Evolutionary conservation across 2,888 invertebrate species (phyloP).

Genomic region (Apodemia duryi): DNA sequence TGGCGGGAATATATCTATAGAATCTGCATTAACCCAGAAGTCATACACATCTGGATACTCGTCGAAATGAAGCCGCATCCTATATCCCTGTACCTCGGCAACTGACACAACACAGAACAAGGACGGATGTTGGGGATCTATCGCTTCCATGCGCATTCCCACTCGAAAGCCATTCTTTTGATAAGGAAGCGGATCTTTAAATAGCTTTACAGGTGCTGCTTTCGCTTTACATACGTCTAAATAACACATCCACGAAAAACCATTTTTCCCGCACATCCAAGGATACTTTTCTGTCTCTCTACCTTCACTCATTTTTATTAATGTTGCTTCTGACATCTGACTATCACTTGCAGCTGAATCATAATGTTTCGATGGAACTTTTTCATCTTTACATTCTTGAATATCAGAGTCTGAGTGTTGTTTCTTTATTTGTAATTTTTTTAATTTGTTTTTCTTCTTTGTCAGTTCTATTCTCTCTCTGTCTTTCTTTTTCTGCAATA

Average conservation of each 20-base stretch:
- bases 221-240: constrained; percentile 85
- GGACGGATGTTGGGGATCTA: constrained; percentile 94
- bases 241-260: constrained; percentile 89
- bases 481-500: constrained; percentile 60
- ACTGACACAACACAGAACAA: constrained; percentile 93
- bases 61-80: constrained; percentile 94
- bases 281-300: constrained; percentile 78
- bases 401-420: constrained; percentile 55
- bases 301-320: constrained; percentile 54
- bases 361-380: constrained; percentile 44
- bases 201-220: constrained; percentile 87
- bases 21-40: constrained; percentile 96
- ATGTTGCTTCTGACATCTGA: constrained; percentile 43
- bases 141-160: constrained; percentile 95
- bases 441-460: constrained; percentile 66
- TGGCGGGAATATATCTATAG: constrained; percentile 93
- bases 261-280: constrained; percentile 85
- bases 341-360: constrained; percentile 43
- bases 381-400: constrained; percentile 48
- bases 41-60: constrained; percentile 93
- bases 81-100: constrained; percentile 88
- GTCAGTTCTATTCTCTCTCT: constrained; percentile 55
- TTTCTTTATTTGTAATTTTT: constrained; percentile 61
- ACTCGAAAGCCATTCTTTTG: constrained; percentile 87
- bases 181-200: constrained; percentile 88